Conservation (phyloP, 2,888 invertebrate species). For the Thyatira batis region DNA sequence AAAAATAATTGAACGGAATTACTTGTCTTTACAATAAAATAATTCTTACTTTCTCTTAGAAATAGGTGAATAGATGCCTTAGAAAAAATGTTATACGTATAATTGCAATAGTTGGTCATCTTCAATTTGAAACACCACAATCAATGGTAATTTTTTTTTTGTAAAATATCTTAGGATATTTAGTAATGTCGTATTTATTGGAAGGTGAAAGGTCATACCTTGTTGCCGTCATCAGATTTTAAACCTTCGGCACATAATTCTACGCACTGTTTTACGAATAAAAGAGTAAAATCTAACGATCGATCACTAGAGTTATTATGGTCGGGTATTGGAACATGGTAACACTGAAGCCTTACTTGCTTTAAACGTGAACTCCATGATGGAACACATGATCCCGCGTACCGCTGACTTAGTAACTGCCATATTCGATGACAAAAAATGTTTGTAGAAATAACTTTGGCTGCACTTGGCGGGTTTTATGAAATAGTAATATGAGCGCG, state of each 20-base stretch:
- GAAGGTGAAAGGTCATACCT: not conserved
- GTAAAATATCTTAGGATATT: too few species aligned
- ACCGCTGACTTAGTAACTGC: conserved; percentile 72
- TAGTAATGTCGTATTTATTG: not conserved
- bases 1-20: conserved; percentile 33
- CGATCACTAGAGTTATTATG: not conserved
- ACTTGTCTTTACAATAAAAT: conserved; percentile 17
- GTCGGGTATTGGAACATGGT: conserved; percentile 8
- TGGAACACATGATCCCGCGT: conserved; percentile 76
- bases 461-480: not conserved
- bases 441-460: not conserved
- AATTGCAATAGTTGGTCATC: not conserved
- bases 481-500: conserved; percentile 28
- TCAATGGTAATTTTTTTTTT: too few species aligned
- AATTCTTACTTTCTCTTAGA: conserved; percentile 15
- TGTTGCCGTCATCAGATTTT: not conserved
- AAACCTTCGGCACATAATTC: not conserved
- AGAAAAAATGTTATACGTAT: not conserved
- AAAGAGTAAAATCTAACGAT: not conserved
- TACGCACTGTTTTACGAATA: not conserved
- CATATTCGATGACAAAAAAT: conserved; percentile 40
- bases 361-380: conserved; percentile 79
- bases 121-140: not conserved
- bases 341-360: conserved; percentile 66
- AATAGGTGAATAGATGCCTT: conserved; percentile 8